A percentile compares a stretch with the other conserved stretches of the same genome.
Conservation (phyloP, 2,797 vertebrate species). For the Vultur gryphus region DNA sequence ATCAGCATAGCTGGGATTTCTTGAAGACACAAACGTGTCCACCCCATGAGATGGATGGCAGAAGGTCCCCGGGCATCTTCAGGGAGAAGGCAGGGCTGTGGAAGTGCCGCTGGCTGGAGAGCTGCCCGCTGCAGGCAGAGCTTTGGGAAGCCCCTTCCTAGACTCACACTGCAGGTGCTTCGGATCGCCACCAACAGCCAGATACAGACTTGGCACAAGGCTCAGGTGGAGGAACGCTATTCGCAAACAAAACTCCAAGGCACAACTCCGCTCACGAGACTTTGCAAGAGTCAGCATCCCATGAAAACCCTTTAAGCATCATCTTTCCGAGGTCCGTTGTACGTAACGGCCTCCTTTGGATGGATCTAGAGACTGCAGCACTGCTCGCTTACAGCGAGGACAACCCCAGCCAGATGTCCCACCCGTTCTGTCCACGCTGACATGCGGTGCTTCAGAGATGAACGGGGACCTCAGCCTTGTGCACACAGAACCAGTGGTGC, state of each 20-base stretch:
- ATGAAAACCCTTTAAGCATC: background rate
- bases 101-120: background rate
- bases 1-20: background rate
- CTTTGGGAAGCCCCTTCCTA: background rate
- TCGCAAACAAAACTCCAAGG: background rate
- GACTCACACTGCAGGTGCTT: background rate
- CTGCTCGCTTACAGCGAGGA: rapidly evolving
- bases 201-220: background rate
- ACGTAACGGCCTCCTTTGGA: rapidly evolving
- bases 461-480: background rate
- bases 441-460: rapidly evolving
- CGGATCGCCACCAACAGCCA: background rate
- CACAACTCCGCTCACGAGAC: background rate
- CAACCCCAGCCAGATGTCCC: background rate
- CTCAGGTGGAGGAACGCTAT: background rate
- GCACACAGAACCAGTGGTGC: background rate
- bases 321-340: background rate
- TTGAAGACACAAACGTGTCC: background rate
- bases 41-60: background rate
- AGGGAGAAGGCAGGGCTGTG: background rate
- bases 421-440: rapidly evolving
- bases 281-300: background rate
- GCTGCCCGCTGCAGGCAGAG: background rate
- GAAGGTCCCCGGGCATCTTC: background rate
- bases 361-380: background rate